Conservation (phyloP, 2,113 vertebrate species). For the Patagioenas fasciata region DNA sequence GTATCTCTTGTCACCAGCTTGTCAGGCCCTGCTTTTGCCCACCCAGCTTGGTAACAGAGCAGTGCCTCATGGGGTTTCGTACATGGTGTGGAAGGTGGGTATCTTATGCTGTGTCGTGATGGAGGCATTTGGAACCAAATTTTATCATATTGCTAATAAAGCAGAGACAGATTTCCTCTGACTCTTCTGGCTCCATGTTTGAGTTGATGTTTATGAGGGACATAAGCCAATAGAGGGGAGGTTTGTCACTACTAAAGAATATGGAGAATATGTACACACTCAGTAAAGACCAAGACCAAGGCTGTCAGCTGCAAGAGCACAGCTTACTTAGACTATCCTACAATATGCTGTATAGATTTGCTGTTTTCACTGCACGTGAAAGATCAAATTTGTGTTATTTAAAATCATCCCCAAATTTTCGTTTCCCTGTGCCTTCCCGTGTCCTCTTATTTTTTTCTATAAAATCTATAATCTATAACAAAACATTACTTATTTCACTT, state of each 20-base stretch:
- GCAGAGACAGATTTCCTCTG: neutral
- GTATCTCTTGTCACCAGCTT: neutral
- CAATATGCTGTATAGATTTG: neutral
- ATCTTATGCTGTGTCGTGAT: rapidly evolving
- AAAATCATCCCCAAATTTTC: neutral
- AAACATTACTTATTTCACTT: neutral
- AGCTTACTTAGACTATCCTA: neutral
- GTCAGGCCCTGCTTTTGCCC: neutral
- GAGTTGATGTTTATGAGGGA: neutral
- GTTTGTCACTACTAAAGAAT: neutral
- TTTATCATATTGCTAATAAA: neutral
- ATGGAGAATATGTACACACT: neutral
- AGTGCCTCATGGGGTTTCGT: rapidly evolving
- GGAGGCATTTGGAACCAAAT: neutral
- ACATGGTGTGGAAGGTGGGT: rapidly evolving
- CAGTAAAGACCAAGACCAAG: neutral
- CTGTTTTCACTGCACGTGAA: neutral
- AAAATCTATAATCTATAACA: neutral
- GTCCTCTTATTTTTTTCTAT: neutral
- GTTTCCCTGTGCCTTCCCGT: neutral
- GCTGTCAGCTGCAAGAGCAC: neutral
- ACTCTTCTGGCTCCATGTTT: neutral
- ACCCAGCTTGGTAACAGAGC: too few species aligned
- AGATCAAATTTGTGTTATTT: neutral
- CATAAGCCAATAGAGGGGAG: neutral